These are phyloP conservation scores for Scolopax mira DNA, from an alignment of 2,113 vertebrate genomes.

Conservation along the genomic window DNA sequence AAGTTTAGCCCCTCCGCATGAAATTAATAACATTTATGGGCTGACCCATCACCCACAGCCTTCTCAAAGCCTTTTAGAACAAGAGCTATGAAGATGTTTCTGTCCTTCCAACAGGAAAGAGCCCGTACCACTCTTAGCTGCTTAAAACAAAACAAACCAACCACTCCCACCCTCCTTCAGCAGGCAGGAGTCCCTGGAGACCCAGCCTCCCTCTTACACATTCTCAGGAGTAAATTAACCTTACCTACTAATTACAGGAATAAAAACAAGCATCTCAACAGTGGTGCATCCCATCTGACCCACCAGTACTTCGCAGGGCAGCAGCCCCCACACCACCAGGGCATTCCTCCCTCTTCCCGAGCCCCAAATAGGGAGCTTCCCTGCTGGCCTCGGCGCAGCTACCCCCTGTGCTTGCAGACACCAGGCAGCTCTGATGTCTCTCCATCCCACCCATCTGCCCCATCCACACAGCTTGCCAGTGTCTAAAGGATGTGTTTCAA, in stretches of 20 bases:
- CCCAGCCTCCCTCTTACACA: neutral
- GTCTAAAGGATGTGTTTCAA: neutral
- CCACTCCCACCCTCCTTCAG: neutral
- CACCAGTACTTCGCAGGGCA: rapidly evolving
- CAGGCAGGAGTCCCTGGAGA: neutral
- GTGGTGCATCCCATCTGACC: neutral
- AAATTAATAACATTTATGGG: slow-evolving; percentile 40
- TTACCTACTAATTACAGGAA: neutral
- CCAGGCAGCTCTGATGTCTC: neutral
- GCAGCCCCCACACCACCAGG: neutral
- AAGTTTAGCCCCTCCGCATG: slow-evolving; percentile 34
- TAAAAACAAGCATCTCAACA: neutral
- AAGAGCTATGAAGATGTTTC: neutral
- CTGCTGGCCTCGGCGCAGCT: rapidly evolving
- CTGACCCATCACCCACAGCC: neutral
- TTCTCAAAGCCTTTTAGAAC: slow-evolving; percentile 18
- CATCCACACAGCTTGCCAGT: rapidly evolving
- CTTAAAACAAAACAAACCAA: neutral
- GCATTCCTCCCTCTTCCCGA: neutral
- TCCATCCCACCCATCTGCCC: neutral
- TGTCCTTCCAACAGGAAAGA: neutral
- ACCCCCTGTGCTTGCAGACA: neutral
- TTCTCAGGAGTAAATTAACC: slow-evolving; percentile 25
- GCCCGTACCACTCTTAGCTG: neutral
- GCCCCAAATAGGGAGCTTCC: rapidly evolving